These are phyloP conservation scores for Anneissia japonica DNA, from an alignment of 35 echinoderm and acorn worm genomes.

Conservation along the genomic window DNA sequence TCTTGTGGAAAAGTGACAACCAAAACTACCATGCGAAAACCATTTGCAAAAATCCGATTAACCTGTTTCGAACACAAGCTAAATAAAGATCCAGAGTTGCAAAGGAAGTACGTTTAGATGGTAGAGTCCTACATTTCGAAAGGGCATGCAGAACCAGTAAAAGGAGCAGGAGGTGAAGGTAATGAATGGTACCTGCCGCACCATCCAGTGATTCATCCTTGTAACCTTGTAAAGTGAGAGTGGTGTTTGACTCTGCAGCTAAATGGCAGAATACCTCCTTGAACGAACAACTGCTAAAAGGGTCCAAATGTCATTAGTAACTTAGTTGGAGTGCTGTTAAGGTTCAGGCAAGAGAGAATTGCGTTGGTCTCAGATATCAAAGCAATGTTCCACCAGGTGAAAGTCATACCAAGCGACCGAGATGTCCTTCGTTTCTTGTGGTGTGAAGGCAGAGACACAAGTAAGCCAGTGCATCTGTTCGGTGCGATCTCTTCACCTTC, in stretches of 20 bases:
- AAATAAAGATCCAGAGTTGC: constrained; percentile 18
- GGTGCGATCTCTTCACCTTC: constrained; percentile 32
- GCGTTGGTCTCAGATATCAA: constrained; percentile 28
- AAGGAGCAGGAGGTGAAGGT: too few species aligned
- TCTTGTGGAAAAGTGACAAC: constrained; percentile 30
- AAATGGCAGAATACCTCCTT: constrained; percentile 27
- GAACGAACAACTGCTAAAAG: constrained; percentile 35
- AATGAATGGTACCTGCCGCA: constrained; percentile 71
- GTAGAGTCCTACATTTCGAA: constrained; percentile 35
- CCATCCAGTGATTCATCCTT: constrained; percentile 49
- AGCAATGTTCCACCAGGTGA: constrained; percentile 28
- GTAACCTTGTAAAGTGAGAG: constrained; percentile 47
- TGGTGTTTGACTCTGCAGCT: constrained; percentile 54
- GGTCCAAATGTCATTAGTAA: constrained; percentile 18
- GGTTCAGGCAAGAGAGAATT: constrained; percentile 32
- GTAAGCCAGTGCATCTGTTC: constrained; percentile 11
- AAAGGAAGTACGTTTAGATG: constrained; percentile 29
- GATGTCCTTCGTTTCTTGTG: constrained; percentile 21
- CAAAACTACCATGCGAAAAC: constrained; percentile 22
- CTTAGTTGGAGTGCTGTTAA: constrained; percentile 20
- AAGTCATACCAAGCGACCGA: not conserved
- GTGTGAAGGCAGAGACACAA: constrained; percentile 11
- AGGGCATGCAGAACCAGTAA: constrained; percentile 53
- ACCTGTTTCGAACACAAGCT: constrained; percentile 16
- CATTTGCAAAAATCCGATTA: constrained; percentile 41